Base-by-base conservation (phyloP, 2,797 vertebrate species). In the Rhabdophis nuchalis region DNA sequence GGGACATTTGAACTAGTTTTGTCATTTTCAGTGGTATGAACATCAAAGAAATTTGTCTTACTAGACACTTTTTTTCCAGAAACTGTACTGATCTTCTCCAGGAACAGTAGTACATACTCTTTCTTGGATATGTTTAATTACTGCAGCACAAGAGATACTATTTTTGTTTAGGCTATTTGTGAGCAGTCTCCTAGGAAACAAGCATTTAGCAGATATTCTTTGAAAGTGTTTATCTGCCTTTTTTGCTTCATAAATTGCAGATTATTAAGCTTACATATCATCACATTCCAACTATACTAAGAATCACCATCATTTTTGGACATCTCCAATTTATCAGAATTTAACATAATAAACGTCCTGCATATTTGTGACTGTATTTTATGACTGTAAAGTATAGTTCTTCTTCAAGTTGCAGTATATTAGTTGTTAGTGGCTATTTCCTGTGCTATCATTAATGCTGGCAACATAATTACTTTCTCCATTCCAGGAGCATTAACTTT, bases 101-200 rank as follows among this genome's bases (percentile, higher is more conserved):
- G 46, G 90, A 89, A n/a, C 87, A 89, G 90, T 32, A 88, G 50
- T 32, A 94, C 77, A 82, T 85, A 87, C 93, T 89, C 61, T 92
- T 52, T 90, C 93, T 91, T 92, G 93, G 92, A 91, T 0, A 4
- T 32, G 41, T 88, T 91, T 92, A 91, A 64, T 93, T 93, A 61
- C 52, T 88, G 36, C 68, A 85, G 68, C 54, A 85, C 89, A 93
- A 32, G 64, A 29, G 52, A 61, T 68, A 57, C 54, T 90, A 89
- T 54, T 94, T 86, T 94, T 93, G 88, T 11, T 88, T 93, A 96
- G 93, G 93, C 96, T 93, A 85, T 52, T 77, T 93, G 87, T 93
- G 93, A 95, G 41, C 25, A 72, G 91, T 87, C 27, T 3, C 93
- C 91, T 36, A 88, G 93, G 94, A 96, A 95, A 93, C 93, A 88